A percentile compares a stretch with the other conserved stretches of the same genome.
phyloP scores from a whole-genome alignment of 2,113 vertebrate genomes.

The Eolophus roseicapilla region DNA sequence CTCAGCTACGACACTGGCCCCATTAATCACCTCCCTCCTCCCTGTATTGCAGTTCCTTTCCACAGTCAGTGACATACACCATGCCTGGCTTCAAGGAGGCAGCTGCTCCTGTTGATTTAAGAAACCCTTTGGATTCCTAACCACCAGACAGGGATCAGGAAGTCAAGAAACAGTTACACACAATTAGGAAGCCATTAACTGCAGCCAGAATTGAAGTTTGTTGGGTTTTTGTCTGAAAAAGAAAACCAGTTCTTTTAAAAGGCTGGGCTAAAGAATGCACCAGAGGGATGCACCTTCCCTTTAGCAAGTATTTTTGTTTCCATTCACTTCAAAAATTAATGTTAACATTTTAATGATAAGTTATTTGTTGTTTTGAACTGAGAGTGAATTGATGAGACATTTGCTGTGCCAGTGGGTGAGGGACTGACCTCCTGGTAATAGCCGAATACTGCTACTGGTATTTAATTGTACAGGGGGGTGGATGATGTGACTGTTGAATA shows the following conservation, averaged over 20 bases:
- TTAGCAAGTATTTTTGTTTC: neutral
- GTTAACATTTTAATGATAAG: neutral
- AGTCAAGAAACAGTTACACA: slow-evolving; percentile 15
- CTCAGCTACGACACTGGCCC: slow-evolving; percentile 33
- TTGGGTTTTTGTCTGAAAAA: rapidly evolving
- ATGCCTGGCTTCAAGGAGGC: slow-evolving; percentile 54
- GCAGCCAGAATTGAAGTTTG: neutral
- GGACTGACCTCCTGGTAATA: neutral
- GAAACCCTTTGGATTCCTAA: slow-evolving; percentile 36
- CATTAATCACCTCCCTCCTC: slow-evolving; percentile 54
- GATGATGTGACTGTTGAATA: neutral
- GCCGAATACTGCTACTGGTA: neutral
- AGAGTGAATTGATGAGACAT: neutral
- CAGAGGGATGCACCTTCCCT: neutral
- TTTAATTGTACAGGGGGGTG: neutral
- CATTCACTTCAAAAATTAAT: neutral
- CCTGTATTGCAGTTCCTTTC: slow-evolving; percentile 13
- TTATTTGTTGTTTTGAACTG: neutral
- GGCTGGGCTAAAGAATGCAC: neutral
- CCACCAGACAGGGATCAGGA: slow-evolving; percentile 47
- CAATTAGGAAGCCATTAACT: slow-evolving; percentile 52
- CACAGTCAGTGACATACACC: slow-evolving; percentile 44
- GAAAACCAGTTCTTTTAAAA: neutral
- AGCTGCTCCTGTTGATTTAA: slow-evolving; percentile 67
- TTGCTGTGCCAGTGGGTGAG: neutral